These are phyloP conservation scores for Paramisgurnus dabryanus DNA, from an alignment of 2,113 vertebrate genomes.

Conservation along the genomic window DNA sequence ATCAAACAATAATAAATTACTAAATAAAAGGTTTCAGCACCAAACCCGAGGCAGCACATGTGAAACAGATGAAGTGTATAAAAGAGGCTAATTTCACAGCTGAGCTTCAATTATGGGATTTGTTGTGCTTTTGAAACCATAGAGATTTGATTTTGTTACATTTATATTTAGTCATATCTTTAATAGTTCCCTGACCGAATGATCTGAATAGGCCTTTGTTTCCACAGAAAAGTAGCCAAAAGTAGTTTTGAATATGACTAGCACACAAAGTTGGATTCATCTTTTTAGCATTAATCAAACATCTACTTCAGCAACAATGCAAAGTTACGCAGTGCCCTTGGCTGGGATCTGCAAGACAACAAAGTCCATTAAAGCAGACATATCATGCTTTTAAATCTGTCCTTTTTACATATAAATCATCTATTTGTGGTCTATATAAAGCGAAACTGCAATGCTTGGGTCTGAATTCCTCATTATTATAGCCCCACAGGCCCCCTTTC, in stretches of 20 bases:
- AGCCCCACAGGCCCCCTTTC: no score
- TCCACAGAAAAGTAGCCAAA: constrained; percentile 5
- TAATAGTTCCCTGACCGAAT: background rate
- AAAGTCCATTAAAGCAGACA: constrained; percentile 38
- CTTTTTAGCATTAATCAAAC: constrained; percentile 38
- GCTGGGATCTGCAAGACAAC: constrained; percentile 38
- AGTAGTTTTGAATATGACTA: constrained; percentile 25
- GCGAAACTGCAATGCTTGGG: no score
- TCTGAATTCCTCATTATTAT: no score
- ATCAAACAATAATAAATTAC: constrained; percentile 38
- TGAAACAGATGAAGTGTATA: constrained; percentile 14
- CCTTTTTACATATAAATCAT: no score
- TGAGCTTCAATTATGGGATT: background rate
- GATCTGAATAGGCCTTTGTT: constrained; percentile 33
- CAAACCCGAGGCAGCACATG: constrained; percentile 16
- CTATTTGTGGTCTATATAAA: no score
- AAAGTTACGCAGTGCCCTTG: constrained; percentile 10
- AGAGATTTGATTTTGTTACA: no score
- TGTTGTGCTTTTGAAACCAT: background rate
- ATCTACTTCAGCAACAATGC: constrained; percentile 15
- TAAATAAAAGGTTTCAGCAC: constrained; percentile 30
- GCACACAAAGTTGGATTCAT: background rate
- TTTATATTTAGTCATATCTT: background rate
- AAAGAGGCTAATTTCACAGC: background rate
- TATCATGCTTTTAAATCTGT: no score